A percentile compares a stretch with the other conserved stretches of the same genome.
These are phyloP conservation scores for Sebastes flavidus DNA, from an alignment of 2,797 vertebrate species.

Conservation along the genomic window DNA sequence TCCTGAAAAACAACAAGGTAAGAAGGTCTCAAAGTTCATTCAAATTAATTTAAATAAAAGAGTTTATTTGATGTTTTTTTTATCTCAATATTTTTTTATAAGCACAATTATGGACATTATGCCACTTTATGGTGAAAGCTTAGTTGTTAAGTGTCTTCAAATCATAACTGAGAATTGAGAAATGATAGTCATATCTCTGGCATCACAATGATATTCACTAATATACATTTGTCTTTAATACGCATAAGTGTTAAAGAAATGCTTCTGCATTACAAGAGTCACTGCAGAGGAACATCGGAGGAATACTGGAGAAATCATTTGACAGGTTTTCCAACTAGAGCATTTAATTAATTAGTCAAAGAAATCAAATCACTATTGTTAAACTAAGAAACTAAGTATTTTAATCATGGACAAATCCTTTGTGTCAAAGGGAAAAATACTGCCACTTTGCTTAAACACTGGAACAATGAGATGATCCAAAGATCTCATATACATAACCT, in stretches of 20 bases:
- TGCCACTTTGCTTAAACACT: background rate
- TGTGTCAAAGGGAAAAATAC: no score
- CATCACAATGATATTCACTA: background rate
- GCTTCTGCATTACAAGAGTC: background rate
- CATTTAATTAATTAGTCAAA: background rate
- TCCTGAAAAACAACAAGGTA: slow-evolving; percentile 97
- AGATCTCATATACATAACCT: background rate
- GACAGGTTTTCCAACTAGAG: background rate
- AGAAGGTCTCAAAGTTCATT: background rate
- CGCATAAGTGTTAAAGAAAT: background rate
- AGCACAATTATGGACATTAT: background rate
- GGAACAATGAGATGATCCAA: background rate
- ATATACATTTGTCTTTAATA: background rate
- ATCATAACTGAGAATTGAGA: background rate
- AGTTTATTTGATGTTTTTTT: background rate
- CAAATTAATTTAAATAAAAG: background rate
- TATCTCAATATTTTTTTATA: background rate
- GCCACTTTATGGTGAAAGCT: background rate
- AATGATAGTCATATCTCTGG: background rate
- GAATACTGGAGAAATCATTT: background rate
- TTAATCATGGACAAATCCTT: background rate
- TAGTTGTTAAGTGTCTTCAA: background rate
- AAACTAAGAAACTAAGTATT: background rate
- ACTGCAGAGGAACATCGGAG: background rate
- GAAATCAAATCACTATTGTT: background rate